Conservation (phyloP, 1,140 invertebrate species). For the Nilaparvata lugens region DNA sequence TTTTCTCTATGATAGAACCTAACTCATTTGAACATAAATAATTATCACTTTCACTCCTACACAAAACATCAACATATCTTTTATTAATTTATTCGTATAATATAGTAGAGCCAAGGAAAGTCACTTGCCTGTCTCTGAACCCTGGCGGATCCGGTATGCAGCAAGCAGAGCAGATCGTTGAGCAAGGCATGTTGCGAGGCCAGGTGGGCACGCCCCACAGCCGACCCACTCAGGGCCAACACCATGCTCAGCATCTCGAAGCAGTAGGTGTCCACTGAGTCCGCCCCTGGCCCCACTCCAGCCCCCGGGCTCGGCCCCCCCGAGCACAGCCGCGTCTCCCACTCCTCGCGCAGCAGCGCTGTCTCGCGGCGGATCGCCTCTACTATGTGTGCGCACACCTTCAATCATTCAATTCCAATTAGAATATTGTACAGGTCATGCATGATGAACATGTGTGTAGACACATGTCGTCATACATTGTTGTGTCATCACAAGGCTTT, state of each 20-base stretch:
- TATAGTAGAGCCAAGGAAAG: too few species aligned
- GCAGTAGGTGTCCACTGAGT: constrained; percentile 80
- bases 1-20: too few species aligned
- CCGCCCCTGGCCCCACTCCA: constrained; percentile 39
- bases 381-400: constrained; percentile 88
- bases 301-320: constrained; percentile 34
- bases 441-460: too few species aligned
- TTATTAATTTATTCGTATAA: too few species aligned
- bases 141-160: constrained; percentile 89
- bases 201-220: constrained; percentile 79
- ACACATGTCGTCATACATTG: too few species aligned
- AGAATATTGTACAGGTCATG: too few species aligned
- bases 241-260: constrained; percentile 97
- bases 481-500: too few species aligned
- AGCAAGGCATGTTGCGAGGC: constrained; percentile 80
- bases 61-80: too few species aligned
- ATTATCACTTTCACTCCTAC: too few species aligned
- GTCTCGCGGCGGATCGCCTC: constrained; percentile 86
- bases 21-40: too few species aligned
- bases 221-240: constrained; percentile 84
- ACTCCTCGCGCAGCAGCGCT: constrained; percentile 73
- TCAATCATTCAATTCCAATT: constrained; percentile 18
- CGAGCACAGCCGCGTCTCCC: constrained; percentile 54
- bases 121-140: constrained; percentile 81
- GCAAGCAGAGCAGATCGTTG: constrained; percentile 71